These are phyloP conservation scores for Chloebia gouldiae DNA, from an alignment of 2,113 vertebrate species.

Conservation along the genomic window DNA sequence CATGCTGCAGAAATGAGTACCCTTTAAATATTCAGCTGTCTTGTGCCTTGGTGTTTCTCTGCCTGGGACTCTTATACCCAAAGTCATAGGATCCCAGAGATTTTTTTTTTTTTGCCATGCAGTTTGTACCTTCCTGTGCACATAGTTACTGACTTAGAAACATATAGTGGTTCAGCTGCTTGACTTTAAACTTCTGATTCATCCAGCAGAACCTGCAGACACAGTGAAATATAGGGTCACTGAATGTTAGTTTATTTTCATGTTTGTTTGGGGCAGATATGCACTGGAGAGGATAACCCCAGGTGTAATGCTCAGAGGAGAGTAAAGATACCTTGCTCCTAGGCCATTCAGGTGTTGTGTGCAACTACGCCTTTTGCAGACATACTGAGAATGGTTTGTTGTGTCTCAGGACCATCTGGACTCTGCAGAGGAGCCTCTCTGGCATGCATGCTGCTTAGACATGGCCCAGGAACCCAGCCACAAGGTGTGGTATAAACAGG, in stretches of 20 bases:
- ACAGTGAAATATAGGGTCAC: not conserved
- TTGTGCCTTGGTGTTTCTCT: not conserved
- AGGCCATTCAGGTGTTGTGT: not conserved
- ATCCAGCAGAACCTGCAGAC: not conserved
- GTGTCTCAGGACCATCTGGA: not conserved
- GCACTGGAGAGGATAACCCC: not conserved
- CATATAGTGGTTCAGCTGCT: not conserved
- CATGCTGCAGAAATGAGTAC: not conserved
- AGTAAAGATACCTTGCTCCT: not conserved
- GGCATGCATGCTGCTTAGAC: accelerated
- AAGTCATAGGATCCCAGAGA: not conserved
- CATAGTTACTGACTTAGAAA: not conserved
- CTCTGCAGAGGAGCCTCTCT: not conserved
- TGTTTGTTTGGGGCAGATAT: not conserved
- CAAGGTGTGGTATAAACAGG: not conserved
- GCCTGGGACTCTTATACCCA: not conserved
- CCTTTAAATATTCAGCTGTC: not conserved
- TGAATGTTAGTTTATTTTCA: not conserved
- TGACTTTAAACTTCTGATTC: not conserved
- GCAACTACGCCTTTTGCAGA: not conserved
- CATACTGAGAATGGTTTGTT: not conserved
- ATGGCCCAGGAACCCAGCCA: not conserved
- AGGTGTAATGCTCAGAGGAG: not conserved
- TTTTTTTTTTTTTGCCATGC: not conserved
- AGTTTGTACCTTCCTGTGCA: not conserved